phyloP scores from a whole-genome alignment of 2,888 invertebrate genomes.

The Smittia aterrima region DNA sequence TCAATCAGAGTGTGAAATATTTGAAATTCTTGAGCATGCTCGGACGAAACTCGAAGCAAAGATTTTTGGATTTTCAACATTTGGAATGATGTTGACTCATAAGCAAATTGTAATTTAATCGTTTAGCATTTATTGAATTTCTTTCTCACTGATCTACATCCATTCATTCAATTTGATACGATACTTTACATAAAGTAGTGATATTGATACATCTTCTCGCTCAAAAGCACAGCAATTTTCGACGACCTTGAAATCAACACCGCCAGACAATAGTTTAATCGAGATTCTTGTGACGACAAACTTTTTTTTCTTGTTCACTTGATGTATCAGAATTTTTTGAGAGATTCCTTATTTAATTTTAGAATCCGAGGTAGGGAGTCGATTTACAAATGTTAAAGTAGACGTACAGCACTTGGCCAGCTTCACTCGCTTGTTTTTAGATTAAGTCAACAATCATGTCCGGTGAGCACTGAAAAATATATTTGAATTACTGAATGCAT shows the following conservation, averaged over 20 bases:
- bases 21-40: not conserved
- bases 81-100: not conserved
- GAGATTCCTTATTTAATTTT: too few relatives aligned
- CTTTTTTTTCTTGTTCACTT: too few relatives aligned
- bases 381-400: not conserved
- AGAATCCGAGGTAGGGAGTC: not conserved
- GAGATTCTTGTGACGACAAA: not conserved
- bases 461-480: conserved; percentile 14
- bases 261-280: not conserved
- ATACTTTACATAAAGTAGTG: conserved; percentile 9
- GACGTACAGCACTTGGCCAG: not conserved
- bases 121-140: conserved; percentile 40
- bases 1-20: not conserved
- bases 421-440: not conserved
- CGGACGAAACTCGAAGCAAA: not conserved
- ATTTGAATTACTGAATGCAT: not conserved
- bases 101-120: conserved; percentile 40
- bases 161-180: conserved; percentile 34
- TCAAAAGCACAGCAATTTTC: not conserved
- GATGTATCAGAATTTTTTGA: too few relatives aligned
- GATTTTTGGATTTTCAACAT: not conserved
- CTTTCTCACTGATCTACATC: conserved; percentile 37
- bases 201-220: conserved; percentile 26
- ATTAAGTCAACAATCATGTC: conserved; percentile 15
- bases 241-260: conserved; percentile 8